Evolutionary conservation across 2,888 invertebrate genomes (phyloP), one percentile per base, ranked within the genome.

Genomic region (Odontothrips loti): DNA sequence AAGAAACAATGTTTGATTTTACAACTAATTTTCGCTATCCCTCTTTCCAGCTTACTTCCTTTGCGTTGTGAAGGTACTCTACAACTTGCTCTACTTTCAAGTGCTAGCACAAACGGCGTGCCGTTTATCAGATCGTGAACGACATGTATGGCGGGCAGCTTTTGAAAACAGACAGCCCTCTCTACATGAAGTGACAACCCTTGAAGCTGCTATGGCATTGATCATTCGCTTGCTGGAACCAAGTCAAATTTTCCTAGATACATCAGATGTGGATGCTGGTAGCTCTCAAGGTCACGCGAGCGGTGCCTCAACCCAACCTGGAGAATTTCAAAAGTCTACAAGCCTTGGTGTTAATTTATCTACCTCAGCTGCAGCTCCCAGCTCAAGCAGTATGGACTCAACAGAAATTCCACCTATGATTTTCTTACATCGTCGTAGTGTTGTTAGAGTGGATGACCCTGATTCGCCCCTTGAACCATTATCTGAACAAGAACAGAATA

Each of bases 21-120:
- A 6, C 6, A 4, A 4, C 6, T 43, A 48, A 80, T 17, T 51
- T 6, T 80, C 6, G 20, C 10, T 34, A 51, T 80, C 9, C 20
- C 47, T 81, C n/a, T 75, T 81, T 80, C 75, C 90, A 96, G 97
- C 93, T 80, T 96, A 96, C 87, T 97, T 95, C 88, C 94, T 94
- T 0, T 93, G 94, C 86, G 92, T 97, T 85, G 95, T 97, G 2
- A 94, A 94, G 87, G 93, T 94, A 83, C 90, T 97, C 84, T 98
- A 95, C 90, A 95, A 97, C 87, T 90, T 97, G 83, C 90, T 94
- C 82, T 96, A 95, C 89, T 94, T 97, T 87, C 97, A 97, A 90
- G 93, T 96, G 80, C 91, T 96, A 83, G 91, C 94, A 81, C 95
- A 95, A 88, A 89, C 96, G 83, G 92, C 93, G 81, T 93, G 93